phyloP scores from a whole-genome alignment of 2,888 invertebrate genomes.

The Idaea aversata region DNA sequence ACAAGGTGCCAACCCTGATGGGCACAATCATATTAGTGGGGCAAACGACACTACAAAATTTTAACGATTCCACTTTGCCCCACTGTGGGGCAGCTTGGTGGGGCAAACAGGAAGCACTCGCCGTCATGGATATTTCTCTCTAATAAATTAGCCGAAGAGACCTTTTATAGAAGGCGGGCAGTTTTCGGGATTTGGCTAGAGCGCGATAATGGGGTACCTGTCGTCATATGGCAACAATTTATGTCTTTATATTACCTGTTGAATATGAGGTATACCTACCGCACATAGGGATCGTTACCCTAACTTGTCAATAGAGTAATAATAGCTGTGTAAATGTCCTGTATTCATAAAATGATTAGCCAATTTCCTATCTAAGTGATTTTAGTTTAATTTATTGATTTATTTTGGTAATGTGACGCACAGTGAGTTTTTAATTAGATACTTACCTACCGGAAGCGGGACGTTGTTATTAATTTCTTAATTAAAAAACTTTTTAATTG shows the following conservation, averaged over 20 bases:
- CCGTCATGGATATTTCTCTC: constrained; percentile 52
- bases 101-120: too few relatives aligned
- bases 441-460: not conserved
- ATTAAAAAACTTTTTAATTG: not conserved
- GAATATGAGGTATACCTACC: constrained; percentile 32
- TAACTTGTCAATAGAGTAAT: constrained; percentile 6
- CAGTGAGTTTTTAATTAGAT: not conserved
- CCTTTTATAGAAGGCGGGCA: constrained; percentile 51
- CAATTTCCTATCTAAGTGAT: not conserved
- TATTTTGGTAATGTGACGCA: not conserved
- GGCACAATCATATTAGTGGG: too few relatives aligned
- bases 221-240: constrained; percentile 51
- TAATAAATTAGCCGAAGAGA: constrained; percentile 51
- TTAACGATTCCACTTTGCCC: too few relatives aligned
- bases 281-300: constrained; percentile 22
- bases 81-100: too few relatives aligned
- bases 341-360: not conserved
- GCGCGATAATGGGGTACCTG: constrained; percentile 58
- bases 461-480: not conserved
- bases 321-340: not conserved
- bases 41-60: too few relatives aligned
- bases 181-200: constrained; percentile 53
- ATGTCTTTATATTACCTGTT: constrained; percentile 55
- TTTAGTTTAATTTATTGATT: not conserved
- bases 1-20: too few relatives aligned